A percentile compares a stretch with the other conserved stretches of the same genome.
Conservation (phyloP, 53 echinoderm and acorn worm genomes). For the Holothuria scabra region DNA sequence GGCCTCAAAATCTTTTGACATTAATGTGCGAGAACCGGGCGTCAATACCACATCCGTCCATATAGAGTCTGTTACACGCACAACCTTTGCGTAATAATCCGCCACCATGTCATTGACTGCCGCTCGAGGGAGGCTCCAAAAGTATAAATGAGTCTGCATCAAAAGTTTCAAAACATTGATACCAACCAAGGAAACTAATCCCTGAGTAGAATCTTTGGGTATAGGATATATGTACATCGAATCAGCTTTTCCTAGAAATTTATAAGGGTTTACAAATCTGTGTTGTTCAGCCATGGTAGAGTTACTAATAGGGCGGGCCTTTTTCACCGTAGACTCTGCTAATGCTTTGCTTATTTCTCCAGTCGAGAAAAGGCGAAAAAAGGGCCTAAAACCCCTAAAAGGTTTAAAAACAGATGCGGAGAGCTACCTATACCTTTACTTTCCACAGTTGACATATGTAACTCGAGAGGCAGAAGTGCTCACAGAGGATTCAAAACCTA, state of each 20-base stretch:
- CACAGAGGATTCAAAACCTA: too few relatives aligned
- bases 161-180: background rate
- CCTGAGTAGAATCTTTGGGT: background rate
- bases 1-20: background rate
- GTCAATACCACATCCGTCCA: conserved; percentile 8
- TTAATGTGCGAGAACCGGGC: background rate
- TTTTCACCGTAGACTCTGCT: conserved; percentile 6
- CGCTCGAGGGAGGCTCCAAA: background rate
- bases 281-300: background rate
- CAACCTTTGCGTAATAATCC: background rate
- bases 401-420: background rate
- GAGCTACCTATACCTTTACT: background rate
- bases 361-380: background rate
- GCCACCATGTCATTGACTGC: background rate
- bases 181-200: background rate
- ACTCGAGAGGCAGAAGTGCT: background rate
- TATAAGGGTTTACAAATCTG: background rate
- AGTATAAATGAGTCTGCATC: conserved; percentile 19
- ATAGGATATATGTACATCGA: background rate
- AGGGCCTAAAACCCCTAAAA: background rate
- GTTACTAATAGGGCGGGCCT: background rate
- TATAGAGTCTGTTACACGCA: background rate
- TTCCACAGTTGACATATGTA: background rate
- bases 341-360: too few relatives aligned
- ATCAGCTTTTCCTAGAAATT: background rate